Evolutionary conservation across 1,140 invertebrate genomes (phyloP).

Genomic region (Nephotettix cincticeps): DNA sequence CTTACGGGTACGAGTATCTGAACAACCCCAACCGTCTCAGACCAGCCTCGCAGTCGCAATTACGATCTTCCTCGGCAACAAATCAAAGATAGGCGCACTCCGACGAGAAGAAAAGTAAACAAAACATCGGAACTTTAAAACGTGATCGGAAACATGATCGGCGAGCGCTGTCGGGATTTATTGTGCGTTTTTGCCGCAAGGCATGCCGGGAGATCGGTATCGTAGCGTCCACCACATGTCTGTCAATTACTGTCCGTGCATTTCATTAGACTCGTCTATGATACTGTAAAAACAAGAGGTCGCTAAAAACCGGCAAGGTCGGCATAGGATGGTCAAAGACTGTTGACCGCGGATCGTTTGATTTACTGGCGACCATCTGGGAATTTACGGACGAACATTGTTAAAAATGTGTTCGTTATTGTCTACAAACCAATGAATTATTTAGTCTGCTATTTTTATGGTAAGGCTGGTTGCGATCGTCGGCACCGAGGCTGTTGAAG

Average conservation of each 20-base stretch:
- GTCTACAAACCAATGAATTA: background rate
- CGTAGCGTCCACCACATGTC: background rate
- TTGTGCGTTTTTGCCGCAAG: background rate
- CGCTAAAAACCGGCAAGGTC: slow-evolving; percentile 6
- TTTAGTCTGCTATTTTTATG: background rate
- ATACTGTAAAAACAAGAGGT: background rate
- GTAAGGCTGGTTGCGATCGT: too few relatives aligned
- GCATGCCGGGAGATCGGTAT: too few relatives aligned
- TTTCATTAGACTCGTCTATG: background rate
- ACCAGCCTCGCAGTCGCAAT: too few relatives aligned
- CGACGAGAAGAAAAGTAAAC: too few relatives aligned
- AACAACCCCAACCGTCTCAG: too few relatives aligned
- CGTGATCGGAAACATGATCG: slow-evolving; percentile 1
- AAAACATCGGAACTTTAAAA: too few relatives aligned
- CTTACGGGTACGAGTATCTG: too few relatives aligned
- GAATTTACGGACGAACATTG: background rate
- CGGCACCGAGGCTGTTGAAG: too few relatives aligned
- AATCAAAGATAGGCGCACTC: too few relatives aligned
- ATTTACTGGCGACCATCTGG: background rate
- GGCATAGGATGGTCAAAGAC: background rate
- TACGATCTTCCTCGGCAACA: too few relatives aligned
- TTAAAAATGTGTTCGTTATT: slow-evolving; percentile 9
- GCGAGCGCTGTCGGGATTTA: background rate
- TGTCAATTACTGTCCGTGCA: slow-evolving; percentile 2
- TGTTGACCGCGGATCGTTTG: background rate